Evolutionary conservation across 2,797 vertebrate genomes (phyloP), one percentile per base, ranked within the genome.

Genomic region (Acipenser transmontanus): DNA sequence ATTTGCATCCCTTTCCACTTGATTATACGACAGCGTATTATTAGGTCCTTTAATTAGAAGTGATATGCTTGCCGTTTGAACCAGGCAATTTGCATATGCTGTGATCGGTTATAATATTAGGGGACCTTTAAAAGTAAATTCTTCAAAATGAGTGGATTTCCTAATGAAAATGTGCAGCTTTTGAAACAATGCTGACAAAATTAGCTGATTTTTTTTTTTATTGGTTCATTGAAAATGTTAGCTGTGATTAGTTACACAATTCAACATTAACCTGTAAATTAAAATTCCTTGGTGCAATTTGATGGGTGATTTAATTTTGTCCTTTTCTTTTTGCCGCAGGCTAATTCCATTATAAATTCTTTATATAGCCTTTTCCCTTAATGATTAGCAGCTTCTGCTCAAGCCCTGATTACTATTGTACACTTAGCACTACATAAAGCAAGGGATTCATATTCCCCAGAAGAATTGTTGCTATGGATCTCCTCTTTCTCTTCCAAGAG

Each of bases 391-490:
- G 92, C 92, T 94, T 94, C 93, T 94, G 93, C 93, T 95, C 93
- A 91, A 94, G 91, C 93, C 93, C 96, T 98, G 97, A 99, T 98
- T 98, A 98, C 97, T 95, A 98, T 98, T 97, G 96, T 98, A 97
- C 97, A 99, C 97, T 99, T 98, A 98, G 95, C 96, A 98, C 96
- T 98, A 98, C 96, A 99, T 99, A 98, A 98, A 99, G 93, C 94
- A 91, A 91, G 92, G 95, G 94, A 98, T 98, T 98, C 96, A 98
- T 98, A 95, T 95, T 94, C 93, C 95, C 95, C 94, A 89, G 93
- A 92, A 97, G 96, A 92, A 95, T 93, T 90, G 95, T 96, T 98
- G 95, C 95, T 95, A 97, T 96, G 95, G 95, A 96, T 97, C 93
- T 94, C 90, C 91, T 92, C 91, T 90, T 81, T 93, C 93, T 92